Evolutionary conservation across 35 echinoderm and acorn worm genomes (phyloP).

Genomic region (Chiridota heheva): DNA sequence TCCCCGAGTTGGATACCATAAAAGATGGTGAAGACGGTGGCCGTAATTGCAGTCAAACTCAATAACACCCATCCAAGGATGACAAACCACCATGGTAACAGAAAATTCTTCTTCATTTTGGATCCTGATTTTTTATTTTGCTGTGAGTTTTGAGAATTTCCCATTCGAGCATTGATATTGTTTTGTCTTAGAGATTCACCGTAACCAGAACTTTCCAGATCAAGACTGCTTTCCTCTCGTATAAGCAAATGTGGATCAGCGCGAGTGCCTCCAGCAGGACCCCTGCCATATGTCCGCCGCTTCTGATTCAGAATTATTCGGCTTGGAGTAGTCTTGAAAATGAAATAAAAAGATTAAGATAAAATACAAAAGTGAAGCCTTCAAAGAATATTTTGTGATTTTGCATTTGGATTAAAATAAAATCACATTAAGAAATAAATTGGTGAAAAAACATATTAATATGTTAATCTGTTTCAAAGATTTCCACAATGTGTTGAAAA

Average conservation of each 20-base stretch:
- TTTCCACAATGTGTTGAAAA: too few species aligned
- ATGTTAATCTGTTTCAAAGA: too few species aligned
- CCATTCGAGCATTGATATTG: too few species aligned
- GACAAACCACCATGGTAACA: conserved; percentile 87
- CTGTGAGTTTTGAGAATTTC: too few species aligned
- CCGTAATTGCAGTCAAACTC: conserved; percentile 37
- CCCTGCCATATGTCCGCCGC: conserved; percentile 23
- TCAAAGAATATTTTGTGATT: too few species aligned
- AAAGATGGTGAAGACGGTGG: conserved; percentile 70
- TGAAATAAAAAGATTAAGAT: conserved; percentile 14
- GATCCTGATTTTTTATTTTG: too few species aligned
- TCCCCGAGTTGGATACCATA: conserved; percentile 83
- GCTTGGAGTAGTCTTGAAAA: conserved; percentile 21
- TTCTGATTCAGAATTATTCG: conserved; percentile 7
- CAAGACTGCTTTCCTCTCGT: too few species aligned
- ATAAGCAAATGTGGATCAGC: too few species aligned
- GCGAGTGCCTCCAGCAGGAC: conserved; percentile 50
- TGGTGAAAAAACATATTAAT: too few species aligned
- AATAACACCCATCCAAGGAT: conserved; percentile 75
- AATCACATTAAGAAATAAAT: too few species aligned
- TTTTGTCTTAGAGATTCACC: neutral
- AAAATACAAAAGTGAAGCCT: too few species aligned
- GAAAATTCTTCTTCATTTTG: conserved; percentile 58
- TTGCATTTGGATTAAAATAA: too few species aligned
- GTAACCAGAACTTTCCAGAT: neutral